Evolutionary conservation across 2,888 invertebrate genomes (phyloP).

Genomic region (Epirrhoe tristata): DNA sequence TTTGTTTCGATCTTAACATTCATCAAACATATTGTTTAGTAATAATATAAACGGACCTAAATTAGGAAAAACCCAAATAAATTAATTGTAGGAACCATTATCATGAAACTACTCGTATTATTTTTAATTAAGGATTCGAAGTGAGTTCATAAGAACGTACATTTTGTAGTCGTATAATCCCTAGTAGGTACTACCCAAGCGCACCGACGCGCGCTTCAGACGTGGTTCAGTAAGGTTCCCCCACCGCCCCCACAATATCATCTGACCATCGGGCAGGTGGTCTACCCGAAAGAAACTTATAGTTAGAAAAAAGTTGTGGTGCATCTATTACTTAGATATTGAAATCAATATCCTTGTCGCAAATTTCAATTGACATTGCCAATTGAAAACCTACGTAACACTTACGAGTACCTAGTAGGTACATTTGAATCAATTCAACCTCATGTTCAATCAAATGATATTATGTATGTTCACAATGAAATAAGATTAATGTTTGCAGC

Average conservation of each 20-base stretch:
- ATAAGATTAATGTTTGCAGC: not conserved
- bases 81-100: not conserved
- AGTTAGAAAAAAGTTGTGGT: no score
- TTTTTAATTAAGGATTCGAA: not conserved
- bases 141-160: not conserved
- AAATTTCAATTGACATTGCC: no score
- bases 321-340: no score
- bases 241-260: no score
- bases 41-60: not conserved
- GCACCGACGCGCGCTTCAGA: no score
- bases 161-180: no score
- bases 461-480: not conserved
- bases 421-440: constrained; percentile 1
- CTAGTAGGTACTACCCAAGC: no score
- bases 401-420: not conserved
- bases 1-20: not conserved
- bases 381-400: no score
- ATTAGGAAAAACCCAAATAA: not conserved
- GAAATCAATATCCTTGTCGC: no score
- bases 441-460: not conserved
- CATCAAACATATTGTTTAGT: not conserved
- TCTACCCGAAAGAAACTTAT: no score
- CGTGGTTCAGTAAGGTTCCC: no score
- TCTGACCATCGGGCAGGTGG: no score
- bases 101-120: not conserved